Evolutionary conservation across 2,888 invertebrate species (phyloP).

Genomic region (Portevinia maculata): DNA sequence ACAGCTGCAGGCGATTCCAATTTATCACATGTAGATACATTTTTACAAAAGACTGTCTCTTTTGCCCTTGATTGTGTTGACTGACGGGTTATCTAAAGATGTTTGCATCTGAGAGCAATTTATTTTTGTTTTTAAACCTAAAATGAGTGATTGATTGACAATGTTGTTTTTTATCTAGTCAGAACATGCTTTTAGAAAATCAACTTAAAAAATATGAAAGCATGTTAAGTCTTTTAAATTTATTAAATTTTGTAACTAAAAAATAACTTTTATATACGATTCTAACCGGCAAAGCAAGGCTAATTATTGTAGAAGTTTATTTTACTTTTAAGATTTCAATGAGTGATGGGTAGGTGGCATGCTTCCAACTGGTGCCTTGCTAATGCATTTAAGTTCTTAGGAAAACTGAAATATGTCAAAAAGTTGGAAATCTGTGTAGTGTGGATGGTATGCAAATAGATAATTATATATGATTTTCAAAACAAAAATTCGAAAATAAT

Average conservation of each 20-base stretch:
- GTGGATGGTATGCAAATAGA: no score
- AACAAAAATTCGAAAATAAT: no score
- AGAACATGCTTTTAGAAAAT: not conserved
- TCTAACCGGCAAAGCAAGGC: not conserved
- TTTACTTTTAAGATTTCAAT: constrained; percentile 16
- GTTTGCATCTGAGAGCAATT: constrained; percentile 8
- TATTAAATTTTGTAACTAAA: not conserved
- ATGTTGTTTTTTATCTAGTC: constrained; percentile 6
- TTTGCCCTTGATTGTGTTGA: constrained; percentile 23
- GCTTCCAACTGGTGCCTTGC: not conserved
- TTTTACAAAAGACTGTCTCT: not conserved
- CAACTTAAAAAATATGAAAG: constrained; percentile 8
- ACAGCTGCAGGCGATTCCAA: constrained; percentile 30
- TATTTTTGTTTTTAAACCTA: not conserved
- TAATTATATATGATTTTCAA: no score
- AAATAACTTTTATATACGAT: not conserved
- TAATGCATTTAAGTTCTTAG: constrained; percentile 1
- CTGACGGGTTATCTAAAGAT: constrained; percentile 30
- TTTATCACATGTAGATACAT: constrained; percentile 28
- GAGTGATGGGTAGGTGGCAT: constrained; percentile 13
- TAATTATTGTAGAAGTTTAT: constrained; percentile 8
- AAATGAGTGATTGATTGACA: constrained; percentile 30
- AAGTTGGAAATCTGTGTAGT: no score
- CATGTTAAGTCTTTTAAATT: constrained; percentile 6
- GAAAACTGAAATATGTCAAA: no score